phyloP scores from a whole-genome alignment of 1,140 invertebrate genomes.

The Phymastichus coffea region DNA sequence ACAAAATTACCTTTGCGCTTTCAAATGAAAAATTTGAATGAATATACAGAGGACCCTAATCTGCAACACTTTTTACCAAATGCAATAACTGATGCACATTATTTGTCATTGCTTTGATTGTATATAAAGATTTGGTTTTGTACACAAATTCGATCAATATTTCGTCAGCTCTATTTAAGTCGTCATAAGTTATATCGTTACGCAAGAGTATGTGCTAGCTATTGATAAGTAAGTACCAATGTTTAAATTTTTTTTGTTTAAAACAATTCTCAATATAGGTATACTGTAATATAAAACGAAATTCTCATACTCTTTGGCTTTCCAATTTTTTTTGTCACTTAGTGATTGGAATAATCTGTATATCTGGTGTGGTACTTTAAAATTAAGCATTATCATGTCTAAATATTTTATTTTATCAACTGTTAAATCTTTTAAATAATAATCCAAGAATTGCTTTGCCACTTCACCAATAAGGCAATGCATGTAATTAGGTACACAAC shows the following conservation, averaged over 20 bases:
- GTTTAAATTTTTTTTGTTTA: not conserved
- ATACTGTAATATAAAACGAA: constrained; percentile 9
- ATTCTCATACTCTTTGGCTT: constrained; percentile 1
- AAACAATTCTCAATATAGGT: not conserved
- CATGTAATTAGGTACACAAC: not conserved
- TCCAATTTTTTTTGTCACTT: not conserved
- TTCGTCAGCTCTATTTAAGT: not conserved
- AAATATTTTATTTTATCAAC: not conserved
- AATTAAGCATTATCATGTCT: not conserved
- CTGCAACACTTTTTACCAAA: not conserved
- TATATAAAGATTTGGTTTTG: not conserved
- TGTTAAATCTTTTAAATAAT: not conserved
- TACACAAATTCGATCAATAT: not conserved
- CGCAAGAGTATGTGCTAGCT: not conserved
- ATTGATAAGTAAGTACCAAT: not conserved
- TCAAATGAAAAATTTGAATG: not conserved
- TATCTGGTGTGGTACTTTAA: constrained; percentile 4
- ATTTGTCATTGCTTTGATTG: not conserved
- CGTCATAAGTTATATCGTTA: not conserved
- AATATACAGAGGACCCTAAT: not conserved
- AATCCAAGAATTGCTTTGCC: not conserved
- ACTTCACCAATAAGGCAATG: not conserved
- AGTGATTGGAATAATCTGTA: not conserved
- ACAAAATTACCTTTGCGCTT: not conserved
- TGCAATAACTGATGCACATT: not conserved